Evolutionary conservation across 2,113 vertebrate species (phyloP).

Genomic region (Myiopsitta monachus): DNA sequence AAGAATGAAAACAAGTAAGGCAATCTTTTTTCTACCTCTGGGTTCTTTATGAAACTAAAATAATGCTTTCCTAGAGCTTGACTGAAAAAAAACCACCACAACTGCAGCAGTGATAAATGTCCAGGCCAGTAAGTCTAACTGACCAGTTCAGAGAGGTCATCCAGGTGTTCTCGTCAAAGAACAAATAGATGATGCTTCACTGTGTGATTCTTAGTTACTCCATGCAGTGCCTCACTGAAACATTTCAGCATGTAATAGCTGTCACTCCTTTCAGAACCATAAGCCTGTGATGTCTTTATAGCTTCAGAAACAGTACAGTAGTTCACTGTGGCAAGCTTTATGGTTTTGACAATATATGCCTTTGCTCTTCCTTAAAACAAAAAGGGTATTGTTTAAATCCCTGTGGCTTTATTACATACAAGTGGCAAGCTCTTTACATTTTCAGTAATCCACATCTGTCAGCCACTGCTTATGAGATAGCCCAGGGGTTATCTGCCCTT

Average conservation of each 20-base stretch:
- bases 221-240: not conserved
- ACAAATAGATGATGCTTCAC: constrained; percentile 45
- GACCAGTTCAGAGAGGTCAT: constrained; percentile 41
- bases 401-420: constrained; percentile 65
- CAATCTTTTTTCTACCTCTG: not conserved
- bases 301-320: constrained; percentile 15
- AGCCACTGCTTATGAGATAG: constrained; percentile 61
- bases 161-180: constrained; percentile 54
- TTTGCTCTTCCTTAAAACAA: constrained; percentile 63
- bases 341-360: constrained; percentile 63
- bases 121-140: not conserved
- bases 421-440: constrained; percentile 68
- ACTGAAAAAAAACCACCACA: not conserved
- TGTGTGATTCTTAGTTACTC: constrained; percentile 19
- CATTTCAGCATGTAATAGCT: constrained; percentile 54
- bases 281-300: constrained; percentile 64
- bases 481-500: constrained; percentile 62
- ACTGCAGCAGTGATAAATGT: constrained; percentile 7
- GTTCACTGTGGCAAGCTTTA: constrained; percentile 60
- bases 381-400: constrained; percentile 55
- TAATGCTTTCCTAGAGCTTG: not conserved
- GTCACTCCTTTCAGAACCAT: constrained; percentile 46
- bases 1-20: not conserved
- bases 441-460: constrained; percentile 68
- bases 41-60: not conserved